Evolutionary conservation across 2,113 vertebrate genomes (phyloP), one percentile per base, ranked within the genome.

Genomic region (Fukomys damarensis): DNA sequence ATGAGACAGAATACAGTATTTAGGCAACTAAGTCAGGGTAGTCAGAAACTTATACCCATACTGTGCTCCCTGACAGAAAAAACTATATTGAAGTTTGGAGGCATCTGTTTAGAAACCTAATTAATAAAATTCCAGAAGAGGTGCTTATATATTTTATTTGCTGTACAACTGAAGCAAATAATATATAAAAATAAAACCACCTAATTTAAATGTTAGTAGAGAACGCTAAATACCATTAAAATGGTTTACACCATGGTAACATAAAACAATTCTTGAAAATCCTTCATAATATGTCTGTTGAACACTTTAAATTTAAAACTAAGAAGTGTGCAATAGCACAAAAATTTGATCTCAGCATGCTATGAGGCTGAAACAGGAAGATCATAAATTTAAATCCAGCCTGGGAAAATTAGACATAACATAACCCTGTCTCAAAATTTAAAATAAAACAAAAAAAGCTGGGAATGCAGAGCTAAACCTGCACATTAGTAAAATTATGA

Each of bases 251-350:
- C 56, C 56, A 58, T 66, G 32, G 19, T 38, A 59, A 58, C 35
- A 54, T 68, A 24, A 86, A 94, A 86, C 24, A 68, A 82, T 30
- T 82, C 41, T 7, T 14, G 26, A 81, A 49, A 9, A 76, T 58
- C 66, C 28, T 83, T 91, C 52, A 76, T 16, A 28, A 43, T 61
- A 65, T 22, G 38, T 2, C n/a, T 63, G 2, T 14, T 89, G 11
- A 92, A 80, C 19, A 63, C 32, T n/a, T 68, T 68, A 49, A 79
- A 4, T 93, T 96, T 89, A 66, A 85, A 93, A 30, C 11, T 70
- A 63, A 72, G 17, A 68, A 19, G 17, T 68, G 16, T n/a, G 9
- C 35, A 17, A 68, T n/a, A 17, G 66, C 35, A 19, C 35, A 68
- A 68, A n/a, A n/a, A 7, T 38, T 0, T 70, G 20, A 41, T 70